A percentile compares a stretch with the other conserved stretches of the same genome.
These are phyloP conservation scores for Nasonia oneida DNA, from an alignment of 2,888 invertebrate species.

Conservation along the genomic window DNA sequence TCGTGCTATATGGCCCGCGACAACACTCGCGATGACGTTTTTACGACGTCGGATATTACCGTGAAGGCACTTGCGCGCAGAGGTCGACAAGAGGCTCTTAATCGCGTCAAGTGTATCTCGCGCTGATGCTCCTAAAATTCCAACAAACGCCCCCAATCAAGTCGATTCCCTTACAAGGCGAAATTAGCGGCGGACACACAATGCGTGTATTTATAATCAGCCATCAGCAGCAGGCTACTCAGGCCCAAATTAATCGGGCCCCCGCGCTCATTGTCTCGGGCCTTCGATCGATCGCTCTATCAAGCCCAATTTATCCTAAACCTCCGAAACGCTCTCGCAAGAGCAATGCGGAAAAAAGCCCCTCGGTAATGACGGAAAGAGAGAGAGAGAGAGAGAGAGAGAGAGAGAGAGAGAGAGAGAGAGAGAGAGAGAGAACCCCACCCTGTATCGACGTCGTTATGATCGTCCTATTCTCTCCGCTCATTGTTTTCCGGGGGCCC, in stretches of 20 bases:
- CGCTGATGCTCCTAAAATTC: neutral
- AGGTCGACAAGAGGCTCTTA: neutral
- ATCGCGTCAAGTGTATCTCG: neutral
- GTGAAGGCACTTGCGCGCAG: neutral
- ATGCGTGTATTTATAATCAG: neutral
- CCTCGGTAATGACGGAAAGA: constrained; percentile 47
- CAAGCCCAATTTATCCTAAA: constrained; percentile 56
- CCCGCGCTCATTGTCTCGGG: neutral
- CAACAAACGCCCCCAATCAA: neutral
- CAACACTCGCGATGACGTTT: neutral
- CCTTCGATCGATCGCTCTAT: constrained; percentile 29
- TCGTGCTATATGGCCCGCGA: neutral
- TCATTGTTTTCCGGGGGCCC: neutral
- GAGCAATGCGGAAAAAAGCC: neutral
- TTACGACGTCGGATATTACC: neutral
- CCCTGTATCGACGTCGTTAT: constrained; percentile 7
- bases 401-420: neutral
- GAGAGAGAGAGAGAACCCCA: neutral
- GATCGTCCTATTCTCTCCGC: neutral
- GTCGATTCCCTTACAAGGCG: neutral
- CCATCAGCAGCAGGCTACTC: neutral
- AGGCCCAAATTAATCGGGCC: no score
- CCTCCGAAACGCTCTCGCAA: neutral
- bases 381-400: neutral
- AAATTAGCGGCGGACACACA: neutral